phyloP scores from a whole-genome alignment of 2,888 invertebrate genomes.

The Macrostomum cliftonense region DNA sequence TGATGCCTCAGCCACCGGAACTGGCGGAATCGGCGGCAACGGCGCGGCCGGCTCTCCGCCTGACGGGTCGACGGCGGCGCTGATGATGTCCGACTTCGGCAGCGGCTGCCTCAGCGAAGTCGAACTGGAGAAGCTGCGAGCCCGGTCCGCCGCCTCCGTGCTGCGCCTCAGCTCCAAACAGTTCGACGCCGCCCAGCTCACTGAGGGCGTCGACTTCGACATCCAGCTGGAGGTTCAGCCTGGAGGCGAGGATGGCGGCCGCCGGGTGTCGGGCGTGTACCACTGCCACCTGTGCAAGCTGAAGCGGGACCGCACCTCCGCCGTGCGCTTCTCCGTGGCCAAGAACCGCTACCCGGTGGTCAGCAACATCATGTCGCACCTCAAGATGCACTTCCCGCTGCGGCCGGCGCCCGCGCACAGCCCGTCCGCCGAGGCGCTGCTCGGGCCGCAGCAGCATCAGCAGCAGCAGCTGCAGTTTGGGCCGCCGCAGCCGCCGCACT shows the following conservation, averaged over 20 bases:
- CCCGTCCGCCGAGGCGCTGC: neutral
- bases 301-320: constrained; percentile 7
- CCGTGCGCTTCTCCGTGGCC: constrained; percentile 10
- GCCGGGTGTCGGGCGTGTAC: constrained; percentile 8
- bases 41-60: neutral
- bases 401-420: neutral
- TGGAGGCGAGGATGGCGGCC: constrained; percentile 2
- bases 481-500: too few relatives aligned
- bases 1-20: neutral
- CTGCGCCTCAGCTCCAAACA: constrained; percentile 7
- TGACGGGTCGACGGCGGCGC: neutral
- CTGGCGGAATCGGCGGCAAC: neutral
- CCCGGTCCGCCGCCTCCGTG: constrained; percentile 4
- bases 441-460: neutral
- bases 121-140: constrained; percentile 8
- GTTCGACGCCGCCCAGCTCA: constrained; percentile 5
- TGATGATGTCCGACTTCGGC: neutral
- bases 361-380: constrained; percentile 10
- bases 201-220: constrained; percentile 7
- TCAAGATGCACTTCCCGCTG: constrained; percentile 5
- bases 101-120: neutral
- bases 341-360: constrained; percentile 8
- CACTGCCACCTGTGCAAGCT: constrained; percentile 7
- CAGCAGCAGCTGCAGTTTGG: too few relatives aligned
- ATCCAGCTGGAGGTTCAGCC: constrained; percentile 6